Conservation (phyloP, 2,113 vertebrate genomes). For the rat (Rattus norvegicus) region GRCr8 NC_086019.1:99276001-99276500, state of each 20-base stretch:
- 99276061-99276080: not conserved
- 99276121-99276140: not conserved
- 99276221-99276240: not conserved
- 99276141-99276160: not conserved
- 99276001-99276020: not conserved
- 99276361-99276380: not conserved
- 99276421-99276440: not conserved
- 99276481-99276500: not conserved
- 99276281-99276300: not conserved
- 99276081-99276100: not conserved
- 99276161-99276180: not conserved
- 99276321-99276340: not conserved
- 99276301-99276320: not conserved
- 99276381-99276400: not conserved
- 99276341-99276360: not conserved
- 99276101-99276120: not conserved
- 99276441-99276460: not conserved
- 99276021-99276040: not conserved
- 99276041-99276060: not conserved
- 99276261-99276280: not conserved
- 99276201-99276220: not conserved
- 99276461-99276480: not conserved
- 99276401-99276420: not conserved
- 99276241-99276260: not conserved
- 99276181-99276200: not conserved